Evolutionary conservation across 2,888 invertebrate genomes (phyloP), one percentile per base, ranked within the genome.

Genomic region (Pollenia griseotomentosa): DNA sequence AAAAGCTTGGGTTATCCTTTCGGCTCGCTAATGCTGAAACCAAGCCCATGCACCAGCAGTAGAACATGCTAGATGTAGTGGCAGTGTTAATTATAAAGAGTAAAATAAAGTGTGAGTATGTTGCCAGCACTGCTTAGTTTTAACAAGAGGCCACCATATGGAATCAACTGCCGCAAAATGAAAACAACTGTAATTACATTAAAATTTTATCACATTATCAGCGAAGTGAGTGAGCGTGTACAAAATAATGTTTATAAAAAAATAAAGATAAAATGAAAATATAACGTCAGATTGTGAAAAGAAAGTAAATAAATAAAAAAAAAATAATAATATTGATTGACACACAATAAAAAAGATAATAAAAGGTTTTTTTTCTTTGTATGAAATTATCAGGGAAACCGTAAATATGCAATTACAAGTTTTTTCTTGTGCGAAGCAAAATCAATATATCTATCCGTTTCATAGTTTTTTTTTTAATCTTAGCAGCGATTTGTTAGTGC

Each of bases 131-230:
- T 42, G 42, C 12, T 7, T 53, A 51, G 70, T 14, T 66, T 71
- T 51, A 57, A 51, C 71, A 19, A n/a, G 48, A 78, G 11, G 59
- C n/a, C 19, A 77, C 40, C 77, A 71, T 71, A 78, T 61, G 71
- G 55, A 46, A 73, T 14, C 55, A 79, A 68, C 51, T 79, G 68
- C 33, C 65, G 46, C 65, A 74, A 75, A 80, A 48, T 80, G 51
- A 63, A 80, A 80, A 68, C 46, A 74, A 68, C 68, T 85, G 46
- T 80, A 85, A 80, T 85, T 80, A 70, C 79, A 85, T 85, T 74
- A 80, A 85, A 80, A 70, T 75, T 85, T 80, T 74, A 85, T 80
- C 55, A 68, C 79, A 80, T 84, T 84, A 79, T 79, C 79, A 68
- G 51, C 55, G 33, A 84, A 80, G 46, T 79, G 48, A 57, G 46